Evolutionary conservation across 2,797 vertebrate genomes (phyloP), one percentile per base, ranked within the genome.

Genomic region (Bradypodion ventrale): DNA sequence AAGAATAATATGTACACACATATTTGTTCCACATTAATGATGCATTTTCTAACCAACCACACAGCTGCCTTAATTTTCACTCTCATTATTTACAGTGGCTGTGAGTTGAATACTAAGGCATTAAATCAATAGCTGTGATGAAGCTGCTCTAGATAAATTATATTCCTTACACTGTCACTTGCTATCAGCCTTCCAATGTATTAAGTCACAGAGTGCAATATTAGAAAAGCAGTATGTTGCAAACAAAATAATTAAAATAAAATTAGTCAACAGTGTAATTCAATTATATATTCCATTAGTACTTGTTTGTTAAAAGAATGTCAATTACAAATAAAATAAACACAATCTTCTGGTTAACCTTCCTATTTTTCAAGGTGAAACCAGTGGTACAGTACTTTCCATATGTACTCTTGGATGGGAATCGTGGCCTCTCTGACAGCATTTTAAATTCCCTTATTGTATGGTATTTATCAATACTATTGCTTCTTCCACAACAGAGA

Each of bases 231-330:
- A 83, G 44, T 82, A 83, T 56, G 9, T 32, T 87, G 32, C 68
- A 92, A 93, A 75, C 56, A 87, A 93, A 94, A 93, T 83, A 91
- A 93, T 93, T 0, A 80, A 70, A 93, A 93, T 83, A 84, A 91
- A 91, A 91, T 85, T 87, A 93, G 88, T 91, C 0, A 9, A 82
- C n/a, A 42, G 37, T 87, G 80, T 88, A 52, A 75, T 91, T 93
- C 88, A 89, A 83, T 93, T 92, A 87, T 21, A 52, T 86, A 86
- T 90, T 87, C 85, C 66, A 70, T 68, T 76, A 90, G 25, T 86
- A 87, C 44, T 85, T 84, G 63, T 46, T 42, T 84, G 62, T 44
- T 37, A 90, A 93, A 93, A 85, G 83, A 92, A 80, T 89, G 8
- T 90, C 92, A 90, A 1, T 15, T 83, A 87, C 79, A 94, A 60